Percentiles rank a stretch among this genome's conserved stretches.
Conservation (phyloP, 2,888 invertebrate genomes). For the Lithophane leautieri region DNA sequence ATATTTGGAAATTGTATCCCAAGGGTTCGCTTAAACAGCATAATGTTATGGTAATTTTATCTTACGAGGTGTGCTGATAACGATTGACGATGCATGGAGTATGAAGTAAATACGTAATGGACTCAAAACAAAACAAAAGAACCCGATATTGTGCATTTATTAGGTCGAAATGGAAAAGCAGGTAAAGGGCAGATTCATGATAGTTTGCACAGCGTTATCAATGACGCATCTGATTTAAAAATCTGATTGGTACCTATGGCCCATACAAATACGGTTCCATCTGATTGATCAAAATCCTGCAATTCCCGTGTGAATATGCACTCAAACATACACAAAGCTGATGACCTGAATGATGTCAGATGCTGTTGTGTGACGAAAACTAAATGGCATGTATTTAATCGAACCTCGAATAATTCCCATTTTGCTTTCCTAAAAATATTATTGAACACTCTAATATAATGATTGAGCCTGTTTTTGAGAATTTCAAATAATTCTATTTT, state of each 20-base stretch:
- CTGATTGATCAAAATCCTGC: slow-evolving; percentile 7
- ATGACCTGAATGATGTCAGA: background rate
- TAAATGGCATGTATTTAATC: background rate
- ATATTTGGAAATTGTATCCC: slow-evolving; percentile 34
- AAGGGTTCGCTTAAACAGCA: slow-evolving; percentile 23
- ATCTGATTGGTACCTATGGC: background rate
- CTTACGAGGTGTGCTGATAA: slow-evolving; percentile 27
- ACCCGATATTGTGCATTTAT: background rate
- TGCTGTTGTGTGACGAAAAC: background rate
- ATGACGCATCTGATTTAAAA: slow-evolving; percentile 2
- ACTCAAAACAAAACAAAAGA: slow-evolving; percentile 9
- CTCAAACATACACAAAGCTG: background rate
- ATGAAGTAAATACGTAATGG: slow-evolving; percentile 6
- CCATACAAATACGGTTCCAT: slow-evolving; percentile 3
- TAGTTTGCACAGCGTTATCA: background rate
- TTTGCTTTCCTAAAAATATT: background rate
- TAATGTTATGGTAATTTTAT: slow-evolving; percentile 49
- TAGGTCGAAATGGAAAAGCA: background rate
- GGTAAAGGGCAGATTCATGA: slow-evolving; percentile 8
- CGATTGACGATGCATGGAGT: background rate
- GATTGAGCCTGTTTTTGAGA: background rate
- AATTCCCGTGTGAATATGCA: background rate
- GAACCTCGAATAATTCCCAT: too few relatives aligned
- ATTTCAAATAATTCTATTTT: background rate
- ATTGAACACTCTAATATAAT: background rate